These are phyloP conservation scores for Seira ritae DNA, from an alignment of 2,888 invertebrate genomes.

Conservation along the genomic window DNA sequence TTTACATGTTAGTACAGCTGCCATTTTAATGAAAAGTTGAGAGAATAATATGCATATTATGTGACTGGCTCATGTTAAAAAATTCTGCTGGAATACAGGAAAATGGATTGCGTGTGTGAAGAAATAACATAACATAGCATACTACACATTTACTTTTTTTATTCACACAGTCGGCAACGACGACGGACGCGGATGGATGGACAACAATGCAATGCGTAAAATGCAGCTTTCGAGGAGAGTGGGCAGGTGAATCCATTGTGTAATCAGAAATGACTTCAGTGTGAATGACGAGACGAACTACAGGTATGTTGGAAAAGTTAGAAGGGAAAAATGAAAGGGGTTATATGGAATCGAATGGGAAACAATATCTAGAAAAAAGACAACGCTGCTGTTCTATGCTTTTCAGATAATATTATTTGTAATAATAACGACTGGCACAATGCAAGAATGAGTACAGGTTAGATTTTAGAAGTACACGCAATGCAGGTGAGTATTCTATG, in stretches of 20 bases:
- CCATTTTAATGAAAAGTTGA: no score
- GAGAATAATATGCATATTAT: no score
- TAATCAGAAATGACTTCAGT: no score
- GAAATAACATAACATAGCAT: no score
- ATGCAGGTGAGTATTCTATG: no score
- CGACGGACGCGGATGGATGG: constrained; percentile 20
- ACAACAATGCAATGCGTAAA: constrained; percentile 26
- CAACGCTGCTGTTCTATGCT: constrained; percentile 24
- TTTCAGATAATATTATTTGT: background rate
- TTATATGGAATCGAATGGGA: constrained; percentile 22
- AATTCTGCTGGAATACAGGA: no score
- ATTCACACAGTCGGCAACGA: constrained; percentile 15
- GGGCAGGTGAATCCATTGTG: no score
- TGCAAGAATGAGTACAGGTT: constrained; percentile 18
- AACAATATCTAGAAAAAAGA: constrained; percentile 23
- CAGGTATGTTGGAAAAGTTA: constrained; percentile 30
- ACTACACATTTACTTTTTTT: background rate
- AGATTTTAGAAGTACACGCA: no score
- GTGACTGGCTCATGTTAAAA: no score
- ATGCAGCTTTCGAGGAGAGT: no score
- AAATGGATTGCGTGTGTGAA: no score
- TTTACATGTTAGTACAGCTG: no score
- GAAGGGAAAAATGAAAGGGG: constrained; percentile 3
- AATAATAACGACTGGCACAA: constrained; percentile 14
- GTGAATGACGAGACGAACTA: background rate